A percentile compares a stretch with the other conserved stretches of the same genome.
Conservation (phyloP, 2,113 vertebrate species). For the Erinaceus europaeus region DNA sequence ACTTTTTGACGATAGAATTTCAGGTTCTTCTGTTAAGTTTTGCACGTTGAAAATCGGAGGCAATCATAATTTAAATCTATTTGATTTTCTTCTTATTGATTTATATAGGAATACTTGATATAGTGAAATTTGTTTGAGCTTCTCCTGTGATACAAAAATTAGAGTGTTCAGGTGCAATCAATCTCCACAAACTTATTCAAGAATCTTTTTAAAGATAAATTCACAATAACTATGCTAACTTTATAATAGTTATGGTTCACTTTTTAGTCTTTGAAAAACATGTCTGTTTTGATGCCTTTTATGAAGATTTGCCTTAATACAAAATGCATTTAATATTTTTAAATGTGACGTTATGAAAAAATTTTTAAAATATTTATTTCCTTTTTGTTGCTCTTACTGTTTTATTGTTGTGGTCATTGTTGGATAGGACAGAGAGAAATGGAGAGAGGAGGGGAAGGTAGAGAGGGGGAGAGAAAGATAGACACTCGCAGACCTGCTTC, state of each 20-base stretch:
- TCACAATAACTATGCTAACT: constrained; percentile 10
- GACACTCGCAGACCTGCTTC: too few relatives aligned
- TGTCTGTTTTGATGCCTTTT: constrained; percentile 53
- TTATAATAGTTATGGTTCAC: background rate
- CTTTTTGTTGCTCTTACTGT: too few relatives aligned
- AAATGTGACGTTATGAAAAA: constrained; percentile 62
- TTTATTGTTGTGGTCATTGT: too few relatives aligned
- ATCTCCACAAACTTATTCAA: constrained; percentile 16
- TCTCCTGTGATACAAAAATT: constrained; percentile 35
- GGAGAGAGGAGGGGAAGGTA: too few relatives aligned
- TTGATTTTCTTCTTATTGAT: constrained; percentile 41
- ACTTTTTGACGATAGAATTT: constrained; percentile 35
- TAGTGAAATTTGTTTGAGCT: background rate
- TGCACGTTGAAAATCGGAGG: constrained; percentile 22
- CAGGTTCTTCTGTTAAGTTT: constrained; percentile 31
- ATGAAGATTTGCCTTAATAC: constrained; percentile 64
- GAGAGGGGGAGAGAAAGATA: too few relatives aligned
- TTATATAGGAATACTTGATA: constrained; percentile 35
- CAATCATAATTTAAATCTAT: background rate
- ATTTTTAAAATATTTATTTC: too few relatives aligned
- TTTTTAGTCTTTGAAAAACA: constrained; percentile 36
- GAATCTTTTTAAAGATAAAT: background rate
- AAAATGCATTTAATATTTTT: constrained; percentile 68
- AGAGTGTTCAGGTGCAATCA: background rate
- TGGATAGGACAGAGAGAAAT: too few relatives aligned